These are phyloP conservation scores for Endotricha flammealis DNA, from an alignment of 2,888 invertebrate species.

Conservation along the genomic window DNA sequence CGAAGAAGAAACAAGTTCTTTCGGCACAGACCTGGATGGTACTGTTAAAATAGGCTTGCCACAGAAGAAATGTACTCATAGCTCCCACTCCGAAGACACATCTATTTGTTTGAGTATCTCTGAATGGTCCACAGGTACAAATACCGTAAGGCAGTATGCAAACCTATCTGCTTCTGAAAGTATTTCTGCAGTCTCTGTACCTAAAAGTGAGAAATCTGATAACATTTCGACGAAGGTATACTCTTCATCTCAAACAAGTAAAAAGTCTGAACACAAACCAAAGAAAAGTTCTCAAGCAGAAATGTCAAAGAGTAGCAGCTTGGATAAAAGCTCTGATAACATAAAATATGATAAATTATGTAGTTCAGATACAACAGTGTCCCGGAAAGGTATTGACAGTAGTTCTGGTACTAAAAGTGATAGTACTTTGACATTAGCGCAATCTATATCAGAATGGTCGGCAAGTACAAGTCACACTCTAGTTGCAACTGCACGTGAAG, in stretches of 20 bases:
- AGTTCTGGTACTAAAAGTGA: slow-evolving; percentile 88
- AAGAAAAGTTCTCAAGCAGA: slow-evolving; percentile 62
- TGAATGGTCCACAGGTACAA: slow-evolving; percentile 93
- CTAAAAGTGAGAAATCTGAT: slow-evolving; percentile 80
- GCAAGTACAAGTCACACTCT: slow-evolving; percentile 88
- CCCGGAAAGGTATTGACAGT: slow-evolving; percentile 74
- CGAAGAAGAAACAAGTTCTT: slow-evolving; percentile 85
- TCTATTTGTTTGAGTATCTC: slow-evolving; percentile 91
- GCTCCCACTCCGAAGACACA: slow-evolving; percentile 91
- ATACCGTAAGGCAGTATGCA: slow-evolving; percentile 88
- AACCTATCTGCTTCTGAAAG: slow-evolving; percentile 85
- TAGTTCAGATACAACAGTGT: slow-evolving; percentile 78
- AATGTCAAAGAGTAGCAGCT: slow-evolving; percentile 79
- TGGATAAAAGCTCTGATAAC: slow-evolving; percentile 75
- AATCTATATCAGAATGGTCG: slow-evolving; percentile 91
- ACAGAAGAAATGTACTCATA: slow-evolving; percentile 89
- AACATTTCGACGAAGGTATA: slow-evolving; percentile 77
- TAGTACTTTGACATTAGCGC: slow-evolving; percentile 85
- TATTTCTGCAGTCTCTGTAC: slow-evolving; percentile 78
- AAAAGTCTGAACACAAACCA: slow-evolving; percentile 73
- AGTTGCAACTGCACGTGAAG: slow-evolving; percentile 79
- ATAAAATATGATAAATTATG: slow-evolving; percentile 80
- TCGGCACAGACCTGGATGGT: slow-evolving; percentile 88
- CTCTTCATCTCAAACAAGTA: slow-evolving; percentile 73
- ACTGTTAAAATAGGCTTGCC: slow-evolving; percentile 88